Base-by-base conservation (phyloP, 2,888 invertebrate genomes). In the Andrena marginata region DNA sequence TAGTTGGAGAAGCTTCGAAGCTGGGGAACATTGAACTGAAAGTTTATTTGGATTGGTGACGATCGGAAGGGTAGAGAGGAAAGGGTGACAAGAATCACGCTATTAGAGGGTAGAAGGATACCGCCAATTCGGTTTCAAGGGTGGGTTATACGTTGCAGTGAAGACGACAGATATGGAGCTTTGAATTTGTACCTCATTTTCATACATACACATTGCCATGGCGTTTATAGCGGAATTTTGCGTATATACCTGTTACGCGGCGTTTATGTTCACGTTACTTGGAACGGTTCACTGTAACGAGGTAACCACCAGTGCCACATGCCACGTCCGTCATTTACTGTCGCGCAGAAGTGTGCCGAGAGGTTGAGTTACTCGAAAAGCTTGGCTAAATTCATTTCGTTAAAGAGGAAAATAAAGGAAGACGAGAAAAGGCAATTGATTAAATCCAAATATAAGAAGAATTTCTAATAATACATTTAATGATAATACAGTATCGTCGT, bases 161-260 rank as follows among this genome's bases (percentile, higher is more conserved):
- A 91, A 89, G 78, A 78, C 88, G 92, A 92, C 92, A 90, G 90
- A 90, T 88, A 88, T 91, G 87, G 90, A 86, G 90, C 87, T 87
- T 87, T 77, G 87, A 90, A 89, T 91, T 87, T 86, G 77, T 80
- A 81, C 87, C 91, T 90, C 88, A 91, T 91, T 92, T 91, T 89
- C 92, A 90, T 92, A 91, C 72, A 89, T 90, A 90, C 88, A 83
- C 77, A 82, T 90, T 90, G 75, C 29, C 84, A 62, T 85, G 86
- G 88, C 89, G 70, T 88, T 90, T 87, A 90, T 85, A 71, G 87
- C 72, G 31, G 74, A 70, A 35, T 62, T 71, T 82, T 51, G 65
- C 78, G 64, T 60, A 59, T 51, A 67, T 76, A 76, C 73, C 69
- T 56, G 54, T 83, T 79, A 75, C 68, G 10, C 33, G 64, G 23